Conservation (phyloP, 2,113 vertebrate genomes). For the Arvicanthis niloticus region DNA sequence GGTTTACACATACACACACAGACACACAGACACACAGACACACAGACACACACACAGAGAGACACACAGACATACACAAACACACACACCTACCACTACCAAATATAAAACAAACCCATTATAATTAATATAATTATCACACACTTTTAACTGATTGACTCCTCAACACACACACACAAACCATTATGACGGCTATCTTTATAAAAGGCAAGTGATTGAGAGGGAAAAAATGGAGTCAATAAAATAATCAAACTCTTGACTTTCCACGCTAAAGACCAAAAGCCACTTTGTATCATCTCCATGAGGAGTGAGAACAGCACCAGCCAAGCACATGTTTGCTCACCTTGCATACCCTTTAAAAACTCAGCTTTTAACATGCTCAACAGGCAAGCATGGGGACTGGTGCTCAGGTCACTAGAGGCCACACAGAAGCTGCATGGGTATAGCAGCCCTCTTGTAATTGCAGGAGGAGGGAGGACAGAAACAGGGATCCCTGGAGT, state of each 20-base stretch:
- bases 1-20: no score
- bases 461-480: background rate
- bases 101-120: background rate
- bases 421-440: background rate
- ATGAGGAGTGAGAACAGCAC: background rate
- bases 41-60: no score
- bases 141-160: constrained; percentile 17
- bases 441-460: background rate
- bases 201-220: background rate
- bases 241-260: background rate
- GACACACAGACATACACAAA: no score
- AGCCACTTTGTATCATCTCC: background rate
- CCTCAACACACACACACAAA: background rate
- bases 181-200: background rate
- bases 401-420: background rate
- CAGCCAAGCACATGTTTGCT: background rate
- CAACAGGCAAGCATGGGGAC: background rate
- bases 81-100: no score
- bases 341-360: background rate
- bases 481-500: background rate
- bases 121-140: background rate
- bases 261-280: constrained; percentile 5
- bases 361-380: constrained; percentile 1
- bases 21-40: no score
- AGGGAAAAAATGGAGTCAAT: background rate